Evolutionary conservation across 2,888 invertebrate genomes (phyloP).

Genomic region (Apamea crenata): DNA sequence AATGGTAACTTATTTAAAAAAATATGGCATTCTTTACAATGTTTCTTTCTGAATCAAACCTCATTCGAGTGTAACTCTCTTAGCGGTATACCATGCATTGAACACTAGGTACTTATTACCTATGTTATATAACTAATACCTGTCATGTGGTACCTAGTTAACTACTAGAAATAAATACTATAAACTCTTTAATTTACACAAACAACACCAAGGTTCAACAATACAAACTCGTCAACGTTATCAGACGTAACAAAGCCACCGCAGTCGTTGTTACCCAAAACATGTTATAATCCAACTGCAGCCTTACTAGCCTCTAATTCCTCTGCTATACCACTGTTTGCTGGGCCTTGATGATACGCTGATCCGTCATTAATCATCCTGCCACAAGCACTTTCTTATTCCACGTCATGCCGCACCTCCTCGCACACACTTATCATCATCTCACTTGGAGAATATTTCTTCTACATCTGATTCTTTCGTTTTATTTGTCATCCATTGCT

Average conservation of each 20-base stretch:
- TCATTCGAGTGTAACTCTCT: not conserved
- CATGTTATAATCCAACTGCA: constrained; percentile 62
- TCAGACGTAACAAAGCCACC: constrained; percentile 62
- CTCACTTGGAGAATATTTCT: constrained; percentile 43
- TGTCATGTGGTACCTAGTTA: constrained; percentile 8
- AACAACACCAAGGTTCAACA: constrained; percentile 49
- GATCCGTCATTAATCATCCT: constrained; percentile 79
- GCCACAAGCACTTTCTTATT: constrained; percentile 76
- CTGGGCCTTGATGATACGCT: constrained; percentile 77
- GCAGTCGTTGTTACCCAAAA: constrained; percentile 54
- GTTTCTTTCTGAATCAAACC: not conserved
- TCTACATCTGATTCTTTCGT: constrained; percentile 19
- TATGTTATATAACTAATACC: constrained; percentile 6
- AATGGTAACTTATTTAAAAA: not conserved
- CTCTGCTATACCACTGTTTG: constrained; percentile 73
- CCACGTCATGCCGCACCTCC: constrained; percentile 68
- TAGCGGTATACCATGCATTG: no score
- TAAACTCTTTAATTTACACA: constrained; percentile 48
- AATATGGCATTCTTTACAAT: not conserved
- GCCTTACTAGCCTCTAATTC: constrained; percentile 68
- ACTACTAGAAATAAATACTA: constrained; percentile 30
- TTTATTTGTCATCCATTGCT: constrained; percentile 52
- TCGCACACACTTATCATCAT: constrained; percentile 60
- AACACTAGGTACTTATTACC: not conserved
- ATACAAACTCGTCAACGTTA: constrained; percentile 60